Evolutionary conservation across 2,888 invertebrate genomes (phyloP).

Genomic region (Notodonta dromedarius): DNA sequence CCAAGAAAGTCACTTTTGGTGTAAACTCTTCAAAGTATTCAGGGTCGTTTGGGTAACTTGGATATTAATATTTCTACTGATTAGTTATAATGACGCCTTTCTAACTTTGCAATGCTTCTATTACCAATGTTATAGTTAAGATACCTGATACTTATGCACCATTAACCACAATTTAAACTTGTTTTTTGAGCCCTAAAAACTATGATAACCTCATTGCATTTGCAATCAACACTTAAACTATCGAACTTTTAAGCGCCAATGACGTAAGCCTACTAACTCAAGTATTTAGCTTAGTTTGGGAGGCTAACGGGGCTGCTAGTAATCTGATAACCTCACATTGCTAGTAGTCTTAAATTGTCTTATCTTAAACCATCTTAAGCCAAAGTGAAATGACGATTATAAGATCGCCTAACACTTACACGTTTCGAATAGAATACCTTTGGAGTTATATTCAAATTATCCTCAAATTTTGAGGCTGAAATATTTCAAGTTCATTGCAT

Average conservation of each 20-base stretch:
- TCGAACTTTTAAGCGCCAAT: not conserved
- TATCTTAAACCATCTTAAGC: no score
- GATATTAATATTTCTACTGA: constrained; percentile 14
- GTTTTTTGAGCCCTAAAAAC: not conserved
- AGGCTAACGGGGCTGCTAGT: not conserved
- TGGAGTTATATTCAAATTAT: no score
- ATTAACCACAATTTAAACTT: not conserved
- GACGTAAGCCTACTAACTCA: not conserved
- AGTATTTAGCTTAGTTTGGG: not conserved
- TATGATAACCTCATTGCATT: not conserved
- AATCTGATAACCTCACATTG: not conserved
- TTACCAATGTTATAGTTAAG: constrained; percentile 21
- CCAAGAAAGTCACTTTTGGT: no score
- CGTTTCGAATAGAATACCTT: no score
- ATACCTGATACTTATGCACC: not conserved
- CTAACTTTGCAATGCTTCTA: constrained; percentile 31
- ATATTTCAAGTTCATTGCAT: no score
- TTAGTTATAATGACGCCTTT: constrained; percentile 10
- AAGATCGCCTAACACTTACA: no score
- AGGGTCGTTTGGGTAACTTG: constrained; percentile 15
- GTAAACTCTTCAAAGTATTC: not conserved
- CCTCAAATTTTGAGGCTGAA: no score
- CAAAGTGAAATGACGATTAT: no score
- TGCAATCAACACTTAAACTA: not conserved
- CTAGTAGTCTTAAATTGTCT: not conserved